Evolutionary conservation across 2,888 invertebrate genomes (phyloP).

Genomic region (Folsomia candida): DNA sequence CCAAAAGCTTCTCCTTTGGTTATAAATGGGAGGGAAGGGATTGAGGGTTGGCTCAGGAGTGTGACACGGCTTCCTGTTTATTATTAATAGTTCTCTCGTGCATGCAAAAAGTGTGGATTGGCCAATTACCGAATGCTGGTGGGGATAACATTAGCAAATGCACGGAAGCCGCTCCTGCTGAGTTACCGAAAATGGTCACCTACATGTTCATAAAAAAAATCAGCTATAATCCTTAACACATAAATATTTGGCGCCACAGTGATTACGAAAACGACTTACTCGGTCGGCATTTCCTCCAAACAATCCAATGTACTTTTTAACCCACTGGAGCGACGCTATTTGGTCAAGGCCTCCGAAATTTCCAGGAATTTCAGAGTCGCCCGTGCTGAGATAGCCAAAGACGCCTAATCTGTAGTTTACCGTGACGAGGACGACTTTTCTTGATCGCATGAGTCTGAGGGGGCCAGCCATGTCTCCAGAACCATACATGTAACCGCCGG

Average conservation of each 20-base stretch:
- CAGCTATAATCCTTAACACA: too few relatives aligned
- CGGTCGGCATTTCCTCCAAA: conserved; percentile 35
- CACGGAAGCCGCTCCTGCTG: conserved; percentile 57
- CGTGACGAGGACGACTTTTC: conserved; percentile 65
- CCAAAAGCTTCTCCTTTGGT: too few relatives aligned
- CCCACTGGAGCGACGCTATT: conserved; percentile 35
- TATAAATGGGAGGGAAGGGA: background rate
- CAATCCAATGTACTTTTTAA: conserved; percentile 31
- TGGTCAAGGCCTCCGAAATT: conserved; percentile 33
- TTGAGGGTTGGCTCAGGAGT: too few relatives aligned
- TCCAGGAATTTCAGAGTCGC: conserved; percentile 38
- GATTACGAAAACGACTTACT: conserved; percentile 17
- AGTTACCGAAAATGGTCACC: conserved; percentile 59
- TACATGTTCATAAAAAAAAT: too few relatives aligned
- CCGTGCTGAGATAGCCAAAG: conserved; percentile 39
- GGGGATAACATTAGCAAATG: conserved; percentile 59
- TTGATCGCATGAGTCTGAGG: conserved; percentile 62
- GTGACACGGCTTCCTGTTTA: background rate
- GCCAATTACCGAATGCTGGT: conserved; percentile 55
- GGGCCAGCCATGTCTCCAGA: conserved; percentile 60
- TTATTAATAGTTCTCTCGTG: conserved; percentile 2
- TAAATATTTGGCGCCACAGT: too few relatives aligned
- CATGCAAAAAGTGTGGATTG: too few relatives aligned
- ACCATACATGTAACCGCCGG: conserved; percentile 69
- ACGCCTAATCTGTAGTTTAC: conserved; percentile 57